Conservation (phyloP, 2,113 vertebrate genomes). For the Myrmecophaga tridactyla region DNA sequence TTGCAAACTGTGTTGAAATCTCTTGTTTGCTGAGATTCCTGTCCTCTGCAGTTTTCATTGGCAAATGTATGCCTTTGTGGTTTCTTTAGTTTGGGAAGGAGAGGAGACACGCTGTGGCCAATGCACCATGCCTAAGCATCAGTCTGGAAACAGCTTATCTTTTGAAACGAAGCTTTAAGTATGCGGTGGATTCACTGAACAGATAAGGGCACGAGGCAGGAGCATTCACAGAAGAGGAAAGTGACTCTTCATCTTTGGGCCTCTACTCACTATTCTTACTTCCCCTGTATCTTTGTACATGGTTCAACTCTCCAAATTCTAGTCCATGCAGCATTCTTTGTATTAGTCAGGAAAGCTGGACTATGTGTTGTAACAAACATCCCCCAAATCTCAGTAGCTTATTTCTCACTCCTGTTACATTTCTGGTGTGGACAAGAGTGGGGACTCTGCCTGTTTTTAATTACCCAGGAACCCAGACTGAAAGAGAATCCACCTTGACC, state of each 20-base stretch:
- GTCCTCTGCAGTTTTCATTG: not conserved
- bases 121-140: not conserved
- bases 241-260: too few relatives aligned
- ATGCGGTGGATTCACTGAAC: not conserved
- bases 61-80: not conserved
- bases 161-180: not conserved
- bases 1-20: not conserved
- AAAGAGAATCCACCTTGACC: not conserved
- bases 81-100: not conserved
- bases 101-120: not conserved
- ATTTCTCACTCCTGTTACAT: not conserved
- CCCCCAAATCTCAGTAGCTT: not conserved
- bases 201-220: not conserved
- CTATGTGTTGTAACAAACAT: not conserved
- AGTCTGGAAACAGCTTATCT: not conserved
- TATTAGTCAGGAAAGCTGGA: not conserved
- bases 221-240: not conserved
- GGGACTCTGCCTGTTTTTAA: not conserved
- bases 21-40: not conserved
- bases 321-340: fast-evolving
- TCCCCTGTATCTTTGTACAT: not conserved
- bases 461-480: not conserved
- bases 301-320: not conserved
- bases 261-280: fast-evolving
- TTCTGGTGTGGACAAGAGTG: fast-evolving